Evolutionary conservation across 2,888 invertebrate genomes (phyloP).

Genomic region (Chrysolina oricalcia): DNA sequence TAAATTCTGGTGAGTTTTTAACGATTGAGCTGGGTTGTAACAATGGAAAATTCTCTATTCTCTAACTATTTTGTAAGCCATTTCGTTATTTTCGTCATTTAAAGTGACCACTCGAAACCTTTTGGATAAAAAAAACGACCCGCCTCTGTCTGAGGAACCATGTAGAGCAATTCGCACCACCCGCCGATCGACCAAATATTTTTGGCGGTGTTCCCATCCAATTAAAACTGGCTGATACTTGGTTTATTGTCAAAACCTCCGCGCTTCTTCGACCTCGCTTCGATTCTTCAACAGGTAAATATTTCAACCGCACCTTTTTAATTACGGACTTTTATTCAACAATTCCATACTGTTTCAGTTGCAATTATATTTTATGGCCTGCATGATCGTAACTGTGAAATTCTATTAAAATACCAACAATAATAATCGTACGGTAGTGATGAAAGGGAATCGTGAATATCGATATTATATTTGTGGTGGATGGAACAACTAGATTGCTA

Average conservation of each 20-base stretch:
- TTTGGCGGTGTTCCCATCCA: conserved; percentile 36
- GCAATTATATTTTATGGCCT: conserved; percentile 32
- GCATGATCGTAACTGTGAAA: conserved; percentile 2
- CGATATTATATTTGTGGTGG: background rate
- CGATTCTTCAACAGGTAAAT: conserved; percentile 23
- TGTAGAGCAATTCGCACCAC: conserved; percentile 26
- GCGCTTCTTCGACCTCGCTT: conserved; percentile 3
- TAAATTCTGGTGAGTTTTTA: no score
- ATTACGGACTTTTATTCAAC: conserved; percentile 28
- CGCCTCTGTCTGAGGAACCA: conserved; percentile 7
- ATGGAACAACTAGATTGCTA: no score
- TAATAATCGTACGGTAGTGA: conserved; percentile 13
- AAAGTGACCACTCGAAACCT: background rate
- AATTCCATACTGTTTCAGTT: conserved; percentile 32
- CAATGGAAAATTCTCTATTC: no score
- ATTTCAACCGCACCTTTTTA: conserved; percentile 32
- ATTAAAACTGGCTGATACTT: conserved; percentile 26
- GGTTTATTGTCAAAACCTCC: conserved; percentile 19
- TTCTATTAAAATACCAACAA: conserved; percentile 26
- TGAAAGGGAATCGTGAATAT: conserved; percentile 22
- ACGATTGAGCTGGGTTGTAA: no score
- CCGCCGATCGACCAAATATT: conserved; percentile 23
- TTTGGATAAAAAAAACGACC: background rate
- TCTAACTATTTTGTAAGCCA: no score
- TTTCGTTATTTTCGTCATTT: no score